Evolutionary conservation across 2,888 invertebrate species (phyloP).

Genomic region (Neria commutata): DNA sequence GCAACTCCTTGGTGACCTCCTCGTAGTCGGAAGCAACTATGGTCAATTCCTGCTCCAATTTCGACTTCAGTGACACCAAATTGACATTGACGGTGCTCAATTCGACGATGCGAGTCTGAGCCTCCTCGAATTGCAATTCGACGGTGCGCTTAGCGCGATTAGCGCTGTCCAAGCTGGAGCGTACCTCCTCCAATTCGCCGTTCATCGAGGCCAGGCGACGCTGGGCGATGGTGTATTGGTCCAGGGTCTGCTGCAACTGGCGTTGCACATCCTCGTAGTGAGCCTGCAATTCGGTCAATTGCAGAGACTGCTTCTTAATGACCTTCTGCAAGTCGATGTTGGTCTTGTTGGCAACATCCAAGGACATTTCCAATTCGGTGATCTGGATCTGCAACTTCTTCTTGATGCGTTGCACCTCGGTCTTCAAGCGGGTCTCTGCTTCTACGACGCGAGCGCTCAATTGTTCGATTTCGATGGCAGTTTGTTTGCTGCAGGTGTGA

Average conservation of each 20-base stretch:
- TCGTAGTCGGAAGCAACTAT: constrained; percentile 95
- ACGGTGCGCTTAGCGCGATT: constrained; percentile 89
- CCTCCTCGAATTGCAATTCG: constrained; percentile 90
- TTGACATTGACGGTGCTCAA: constrained; percentile 94
- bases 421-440: constrained; percentile 94
- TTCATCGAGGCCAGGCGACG: constrained; percentile 89
- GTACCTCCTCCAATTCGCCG: constrained; percentile 94
- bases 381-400: constrained; percentile 99
- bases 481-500: constrained; percentile 81
- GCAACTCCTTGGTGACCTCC: constrained; percentile 95
- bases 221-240: constrained; percentile 89
- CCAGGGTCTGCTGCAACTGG: constrained; percentile 92
- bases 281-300: constrained; percentile 87
- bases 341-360: constrained; percentile 98
- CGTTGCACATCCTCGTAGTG: constrained; percentile 97
- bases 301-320: constrained; percentile 95
- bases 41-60: constrained; percentile 91
- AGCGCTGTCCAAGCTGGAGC: constrained; percentile 91
- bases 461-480: constrained; percentile 97
- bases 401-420: constrained; percentile 95
- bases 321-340: constrained; percentile 97
- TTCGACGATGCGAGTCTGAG: constrained; percentile 90
- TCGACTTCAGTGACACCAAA: constrained; percentile 90
- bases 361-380: constrained; percentile 93
- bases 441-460: constrained; percentile 93